Percentiles rank a stretch among this genome's conserved stretches.
Conservation (phyloP, 1,140 invertebrate genomes). For the Campodea augens region DNA sequence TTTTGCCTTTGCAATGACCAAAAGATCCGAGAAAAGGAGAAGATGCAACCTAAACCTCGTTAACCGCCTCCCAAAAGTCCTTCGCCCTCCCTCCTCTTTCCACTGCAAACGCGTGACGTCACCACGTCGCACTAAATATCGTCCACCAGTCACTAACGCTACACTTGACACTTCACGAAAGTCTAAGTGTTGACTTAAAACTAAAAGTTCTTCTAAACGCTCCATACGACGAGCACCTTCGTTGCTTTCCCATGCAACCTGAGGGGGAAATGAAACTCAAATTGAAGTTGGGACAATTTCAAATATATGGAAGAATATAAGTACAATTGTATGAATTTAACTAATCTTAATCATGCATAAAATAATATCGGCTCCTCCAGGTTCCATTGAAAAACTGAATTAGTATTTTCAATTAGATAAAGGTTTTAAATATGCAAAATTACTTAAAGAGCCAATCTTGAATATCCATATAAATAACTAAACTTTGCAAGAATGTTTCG, state of each 20-base stretch:
- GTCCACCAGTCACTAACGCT: conserved; percentile 43
- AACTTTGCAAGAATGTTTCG: too few relatives aligned
- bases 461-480: too few relatives aligned
- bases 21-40: conserved; percentile 79
- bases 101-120: conserved; percentile 55
- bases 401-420: too few relatives aligned
- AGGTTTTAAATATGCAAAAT: too few relatives aligned
- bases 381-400: too few relatives aligned
- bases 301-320: neutral
- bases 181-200: conserved; percentile 39
- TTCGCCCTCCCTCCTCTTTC: conserved; percentile 48
- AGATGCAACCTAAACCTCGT: conserved; percentile 52
- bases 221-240: conserved; percentile 75
- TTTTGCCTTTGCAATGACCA: conserved; percentile 71
- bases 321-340: neutral
- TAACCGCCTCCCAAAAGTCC: conserved; percentile 51
- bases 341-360: too few relatives aligned
- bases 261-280: conserved; percentile 62
- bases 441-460: too few relatives aligned
- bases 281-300: neutral
- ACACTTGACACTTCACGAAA: conserved; percentile 41
- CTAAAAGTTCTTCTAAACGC: conserved; percentile 59
- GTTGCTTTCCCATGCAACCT: conserved; percentile 73
- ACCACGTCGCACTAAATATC: conserved; percentile 69
- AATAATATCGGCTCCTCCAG: too few relatives aligned